Evolutionary conservation across 1,140 invertebrate genomes (phyloP).

Genomic region (Zaprionus africanus): DNA sequence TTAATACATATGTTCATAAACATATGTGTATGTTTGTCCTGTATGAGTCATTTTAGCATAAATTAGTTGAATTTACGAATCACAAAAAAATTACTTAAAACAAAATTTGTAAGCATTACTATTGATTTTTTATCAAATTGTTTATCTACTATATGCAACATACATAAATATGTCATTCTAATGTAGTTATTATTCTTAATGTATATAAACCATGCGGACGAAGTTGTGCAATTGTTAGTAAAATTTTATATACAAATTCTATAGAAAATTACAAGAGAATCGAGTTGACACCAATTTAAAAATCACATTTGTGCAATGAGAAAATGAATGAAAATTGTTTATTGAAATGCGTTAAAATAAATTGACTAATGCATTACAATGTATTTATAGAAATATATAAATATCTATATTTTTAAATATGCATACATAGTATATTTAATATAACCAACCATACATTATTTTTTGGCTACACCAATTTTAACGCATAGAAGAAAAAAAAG

Average conservation of each 20-base stretch:
- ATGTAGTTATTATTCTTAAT: conserved; percentile 60
- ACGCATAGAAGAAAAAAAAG: conserved; percentile 52
- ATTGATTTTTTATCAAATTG: conserved; percentile 59
- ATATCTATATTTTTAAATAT: conserved; percentile 37
- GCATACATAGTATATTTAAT: conserved; percentile 41
- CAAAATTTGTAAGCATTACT: conserved; percentile 42
- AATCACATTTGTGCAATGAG: conserved; percentile 53
- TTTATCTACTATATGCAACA: conserved; percentile 29
- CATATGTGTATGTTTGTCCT: conserved; percentile 9
- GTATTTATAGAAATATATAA: conserved; percentile 47
- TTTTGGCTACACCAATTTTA: conserved; percentile 74
- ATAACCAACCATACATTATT: conserved; percentile 62
- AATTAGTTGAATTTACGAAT: conserved; percentile 72
- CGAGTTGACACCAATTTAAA: conserved; percentile 36
- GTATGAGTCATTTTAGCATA: conserved; percentile 75
- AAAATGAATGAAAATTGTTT: conserved; percentile 28
- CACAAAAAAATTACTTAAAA: conserved; percentile 62
- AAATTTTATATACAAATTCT: conserved; percentile 63
- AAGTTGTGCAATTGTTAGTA: conserved; percentile 78
- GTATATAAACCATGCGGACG: conserved; percentile 68
- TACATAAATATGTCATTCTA: conserved; percentile 36
- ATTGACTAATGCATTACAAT: conserved; percentile 32
- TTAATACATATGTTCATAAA: conserved; percentile 14
- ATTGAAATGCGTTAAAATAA: conserved; percentile 53
- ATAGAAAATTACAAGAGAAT: conserved; percentile 55